Base-by-base conservation (phyloP, 2,888 invertebrate species). In the Cyrtodaria siliqua region DNA sequence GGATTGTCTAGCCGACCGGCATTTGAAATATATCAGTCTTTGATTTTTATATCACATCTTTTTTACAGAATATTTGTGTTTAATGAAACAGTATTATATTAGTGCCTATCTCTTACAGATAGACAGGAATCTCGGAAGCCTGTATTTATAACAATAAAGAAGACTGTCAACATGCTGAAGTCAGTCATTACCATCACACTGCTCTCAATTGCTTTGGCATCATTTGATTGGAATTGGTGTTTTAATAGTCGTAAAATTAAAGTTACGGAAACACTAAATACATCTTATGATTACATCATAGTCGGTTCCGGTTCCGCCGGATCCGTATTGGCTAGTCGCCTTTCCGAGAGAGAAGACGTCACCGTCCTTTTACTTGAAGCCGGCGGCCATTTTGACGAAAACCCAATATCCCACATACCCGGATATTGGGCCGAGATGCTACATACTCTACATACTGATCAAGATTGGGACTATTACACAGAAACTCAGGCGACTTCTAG, bases 201-300 rank as follows among this genome's bases (percentile, higher is more conserved):
- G 33, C 4, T 33, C 4, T 4, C 33, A 33, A 8, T 8, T 12
- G 4, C 12, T 4, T 33, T 33, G 33, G 33, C 12, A 33, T 8
- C 4, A 4, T 33, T 33, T 33, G 33, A 33, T 12, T 33, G 4
- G 33, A 33, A 33, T 8, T 33, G 33, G 4, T 12, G 4, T 33
- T 33, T 33, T 33, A 33, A 33, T 12, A 33, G 33, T 12, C 33
- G 33, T 16, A 9, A 24, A 6, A 16, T 53, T 4, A 20, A 52
- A 26, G 16, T 29, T n/a, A 60, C 47, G 12, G 18, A 47, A n/a
- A 29, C 16, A 2, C 42, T 59, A n/a, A 59, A 59, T n/a, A 24
- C 18, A 20, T 26, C 23, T 2, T 63, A 63, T 42, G 63, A 63
- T 20, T 63, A 63, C 29, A 53, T 63, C 27, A 63, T 63, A 24